Base-by-base conservation (phyloP, 64 coral and sea anemone species). In the Porites lutea region DNA sequence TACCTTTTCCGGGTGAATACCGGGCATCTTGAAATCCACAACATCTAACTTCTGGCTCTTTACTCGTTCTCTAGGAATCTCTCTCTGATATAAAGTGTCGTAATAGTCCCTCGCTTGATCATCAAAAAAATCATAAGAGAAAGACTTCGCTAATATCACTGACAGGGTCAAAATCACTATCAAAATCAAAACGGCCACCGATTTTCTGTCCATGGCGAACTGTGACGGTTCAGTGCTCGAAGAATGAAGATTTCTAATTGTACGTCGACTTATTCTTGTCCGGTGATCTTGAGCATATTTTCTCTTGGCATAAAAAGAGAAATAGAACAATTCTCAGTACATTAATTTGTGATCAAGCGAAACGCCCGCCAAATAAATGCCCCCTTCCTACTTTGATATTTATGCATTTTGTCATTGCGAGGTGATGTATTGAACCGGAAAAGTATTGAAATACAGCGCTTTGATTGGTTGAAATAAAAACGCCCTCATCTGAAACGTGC, bases 1-100 rank as follows among this genome's bases (percentile, higher is more conserved):
- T 86, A 94, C 92, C 77, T 94, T 88, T 3, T 50, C 23, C n/a
- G 92, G 92, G 15, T 87, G 86, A 65, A 94, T 86, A 2, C 88
- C 45, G 18, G 92, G 92, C 92, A 94, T 94, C 15, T 13, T 50
- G 10, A 94, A 59, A 43, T 89, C 54, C 8, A 94, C 18, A 48
- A 78, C 37, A 66, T 72, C 8, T 87, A 75, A 46, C 44, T 13
- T 83, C 13, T 79, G 61, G 18, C 57, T 86, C 27, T 74, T 55
- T 66, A 11, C 46, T 52, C 57, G 62, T 58, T n/a, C 23, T 71
- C 74, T 37, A 37, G 27, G 27, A 37, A 37, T 37, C 27, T 37
- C 78, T 70, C 73, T 82, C 79, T 78, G 74, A 77, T 78, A 87
- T 23, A 87, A 14, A 1, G 72, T 43, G 22, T 93, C 83, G 54